Percentiles rank a stretch among this genome's conserved stretches.
These are phyloP conservation scores for Chaitophorus viminalis DNA, from an alignment of 2,888 invertebrate species.

Conservation along the genomic window DNA sequence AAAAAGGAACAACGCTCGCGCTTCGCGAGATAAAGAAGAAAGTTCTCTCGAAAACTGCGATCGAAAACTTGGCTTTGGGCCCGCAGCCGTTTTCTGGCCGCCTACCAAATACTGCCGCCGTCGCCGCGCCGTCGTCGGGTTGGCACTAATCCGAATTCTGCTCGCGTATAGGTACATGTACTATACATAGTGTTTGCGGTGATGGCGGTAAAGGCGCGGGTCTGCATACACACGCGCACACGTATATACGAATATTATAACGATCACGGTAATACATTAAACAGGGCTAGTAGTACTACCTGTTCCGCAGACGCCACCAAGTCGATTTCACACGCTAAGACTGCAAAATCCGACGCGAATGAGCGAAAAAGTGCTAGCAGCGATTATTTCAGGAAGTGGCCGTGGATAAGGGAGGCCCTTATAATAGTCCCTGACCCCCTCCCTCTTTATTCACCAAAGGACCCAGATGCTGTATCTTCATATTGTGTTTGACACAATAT, in stretches of 20 bases:
- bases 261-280: not conserved
- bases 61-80: constrained; percentile 15
- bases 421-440: too few species aligned
- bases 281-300: too few species aligned
- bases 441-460: too few species aligned
- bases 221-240: not conserved
- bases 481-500: too few species aligned
- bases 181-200: not conserved
- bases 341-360: too few species aligned
- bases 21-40: constrained; percentile 23
- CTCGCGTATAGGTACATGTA: too few species aligned
- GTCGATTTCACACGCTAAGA: not conserved
- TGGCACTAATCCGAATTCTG: constrained; percentile 20
- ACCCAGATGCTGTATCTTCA: too few species aligned
- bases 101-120: not conserved
- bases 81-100: constrained; percentile 13
- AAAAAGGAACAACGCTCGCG: constrained; percentile 9
- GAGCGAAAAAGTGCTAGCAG: too few species aligned
- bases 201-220: not conserved
- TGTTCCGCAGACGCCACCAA: not conserved
- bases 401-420: too few species aligned
- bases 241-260: not conserved
- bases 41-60: not conserved
- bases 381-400: too few species aligned
- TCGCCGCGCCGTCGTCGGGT: constrained; percentile 16